Evolutionary conservation across 2,888 invertebrate species (phyloP), one percentile per base, ranked within the genome.

Genomic region (Acanthopleura granulata): DNA sequence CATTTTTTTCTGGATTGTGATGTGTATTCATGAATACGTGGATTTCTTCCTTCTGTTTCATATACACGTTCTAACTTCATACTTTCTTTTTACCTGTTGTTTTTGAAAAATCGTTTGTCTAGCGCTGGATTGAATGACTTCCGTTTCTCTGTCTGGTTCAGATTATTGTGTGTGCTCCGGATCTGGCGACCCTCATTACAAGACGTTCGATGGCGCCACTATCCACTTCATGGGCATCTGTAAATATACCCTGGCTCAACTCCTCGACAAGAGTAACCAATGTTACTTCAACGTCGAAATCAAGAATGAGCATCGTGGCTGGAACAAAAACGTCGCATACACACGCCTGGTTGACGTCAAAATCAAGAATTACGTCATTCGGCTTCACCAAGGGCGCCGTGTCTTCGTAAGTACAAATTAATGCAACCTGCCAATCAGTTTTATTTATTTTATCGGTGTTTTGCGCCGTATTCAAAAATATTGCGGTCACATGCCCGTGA

Each of bases 101-200:
- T 40, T 40, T 9, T 40, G 9, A 40, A 40, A 40, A 40, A 9
- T 40, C 40, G 9, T 40, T 40, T 40, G 40, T 40, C 4, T 9
- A 40, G 4, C n/a, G n/a, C 40, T 40, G 40, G 9, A 40, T 40
- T 9, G 3, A 40, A 3, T 40, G 40, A 40, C 4, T 40, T 40
- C 9, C 9, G 40, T 40, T 40, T 40, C 40, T 9, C 4, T 40
- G 40, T 40, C 40, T 40, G 40, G 9, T 40, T 40, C 66, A 66
- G 66, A 27, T 27, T 66, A 66, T 66, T 78, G 78, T 62, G 25
- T 30, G 12, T 78, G 78, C 71, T 22, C 29, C 4, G 78, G 62
- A 27, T 40, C 76, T 30, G 86, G 86, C 71, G 87, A 87, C 72
- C 87, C 87, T 12, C 87, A 87, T 62, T 86, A 83, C 77, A 76